These are phyloP conservation scores for Calosoma granatense DNA, from an alignment of 1,140 invertebrate species.

Conservation along the genomic window DNA sequence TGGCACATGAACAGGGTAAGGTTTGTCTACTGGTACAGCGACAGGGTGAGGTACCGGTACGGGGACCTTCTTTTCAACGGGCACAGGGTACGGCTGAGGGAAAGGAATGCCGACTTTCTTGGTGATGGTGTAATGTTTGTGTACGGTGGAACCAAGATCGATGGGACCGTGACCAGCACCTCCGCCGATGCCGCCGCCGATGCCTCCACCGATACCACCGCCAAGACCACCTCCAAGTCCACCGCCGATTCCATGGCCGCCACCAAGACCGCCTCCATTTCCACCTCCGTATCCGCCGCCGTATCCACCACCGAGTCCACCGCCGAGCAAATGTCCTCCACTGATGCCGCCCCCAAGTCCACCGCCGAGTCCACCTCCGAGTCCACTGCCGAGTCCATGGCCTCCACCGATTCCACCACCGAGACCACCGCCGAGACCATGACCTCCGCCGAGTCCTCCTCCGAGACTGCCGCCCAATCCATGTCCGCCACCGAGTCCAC, in stretches of 20 bases:
- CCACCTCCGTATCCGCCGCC: slow-evolving; percentile 11
- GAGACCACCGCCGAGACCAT: not conserved
- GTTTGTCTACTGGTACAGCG: slow-evolving; percentile 35
- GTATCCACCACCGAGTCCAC: not conserved
- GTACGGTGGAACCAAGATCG: not conserved
- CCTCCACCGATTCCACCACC: not conserved
- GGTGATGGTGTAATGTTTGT: slow-evolving; percentile 14
- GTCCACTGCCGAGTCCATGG: not conserved
- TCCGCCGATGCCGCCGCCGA: slow-evolving; percentile 14
- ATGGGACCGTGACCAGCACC: slow-evolving; percentile 17
- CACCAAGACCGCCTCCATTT: too few species aligned
- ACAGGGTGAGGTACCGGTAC: slow-evolving; percentile 27
- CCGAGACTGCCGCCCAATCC: not conserved
- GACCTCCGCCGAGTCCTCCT: not conserved
- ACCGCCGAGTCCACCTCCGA: not conserved
- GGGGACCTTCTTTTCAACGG: slow-evolving; percentile 23
- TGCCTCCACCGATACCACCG: slow-evolving; percentile 10
- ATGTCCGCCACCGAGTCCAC: not conserved
- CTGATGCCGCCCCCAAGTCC: not conserved
- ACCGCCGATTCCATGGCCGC: too few species aligned
- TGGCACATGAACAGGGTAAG: slow-evolving; percentile 42
- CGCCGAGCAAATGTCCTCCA: not conserved
- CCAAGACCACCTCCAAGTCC: slow-evolving; percentile 14
- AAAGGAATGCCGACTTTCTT: slow-evolving; percentile 21
- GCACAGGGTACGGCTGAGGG: slow-evolving; percentile 23